Evolutionary conservation across 2,797 vertebrate genomes (phyloP), one percentile per base, ranked within the genome.

Genomic region (Sitta carolinensis): DNA sequence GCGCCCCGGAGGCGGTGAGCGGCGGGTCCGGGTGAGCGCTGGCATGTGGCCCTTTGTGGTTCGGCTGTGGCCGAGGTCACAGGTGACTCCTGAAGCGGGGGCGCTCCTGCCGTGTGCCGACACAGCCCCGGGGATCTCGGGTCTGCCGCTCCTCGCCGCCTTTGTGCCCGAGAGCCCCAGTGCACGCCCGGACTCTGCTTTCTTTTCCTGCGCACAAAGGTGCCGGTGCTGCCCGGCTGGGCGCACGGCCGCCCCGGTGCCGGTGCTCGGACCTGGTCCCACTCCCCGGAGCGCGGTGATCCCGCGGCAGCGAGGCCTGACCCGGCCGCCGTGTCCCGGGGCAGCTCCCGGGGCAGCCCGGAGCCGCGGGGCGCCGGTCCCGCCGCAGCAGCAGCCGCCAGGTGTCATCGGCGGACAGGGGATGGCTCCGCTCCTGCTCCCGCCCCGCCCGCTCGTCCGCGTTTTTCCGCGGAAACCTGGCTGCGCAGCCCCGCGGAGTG

Each of bases 381-480:
- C n/a, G 32, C 64, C 1, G 64, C 68, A 12, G 75, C 84, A 7
- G 80, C 72, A 10, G 79, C 97, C 97, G 75, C 84, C 94, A 97
- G 97, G 61, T 96, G 97, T 96, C 97, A 51, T 32, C 89, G 77
- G 8, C 18, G 87, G 57, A 43, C 14, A 64, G 95, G 25, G 43
- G 18, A 92, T 58, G 62, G 45, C 40, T 14, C 18, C 16, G n/a
- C 55, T 32, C 8, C 47, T 0, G 68, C 74, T 14, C 29, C 86
- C 16, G 81, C 67, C 36, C 30, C 14, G 54, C 62, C 55, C 3
- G 43, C 8, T 0, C 3, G 43, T 7, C 0, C 4, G 79, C 48
- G 51, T 72, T 64, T 5, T 16, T 2, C 55, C 47, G 2, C 40
- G 2, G 61, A 38, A 16, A 36, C 5, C 61, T 2, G 88, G 69